Evolutionary conservation across 2,797 vertebrate genomes (phyloP).

Genomic region (Sarcophilus harrisii): DNA sequence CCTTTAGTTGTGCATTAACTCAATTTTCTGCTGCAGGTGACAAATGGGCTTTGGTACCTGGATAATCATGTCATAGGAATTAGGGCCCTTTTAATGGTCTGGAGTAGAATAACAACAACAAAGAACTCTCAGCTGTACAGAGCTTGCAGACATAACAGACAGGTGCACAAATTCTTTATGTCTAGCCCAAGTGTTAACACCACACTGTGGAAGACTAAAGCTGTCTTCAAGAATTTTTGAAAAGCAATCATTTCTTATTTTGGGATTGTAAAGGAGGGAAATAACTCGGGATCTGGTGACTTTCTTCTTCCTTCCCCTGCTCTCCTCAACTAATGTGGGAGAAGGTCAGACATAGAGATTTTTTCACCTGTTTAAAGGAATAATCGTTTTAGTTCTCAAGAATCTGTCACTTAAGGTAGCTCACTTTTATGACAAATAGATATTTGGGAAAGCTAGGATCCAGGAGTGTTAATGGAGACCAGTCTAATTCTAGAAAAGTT

Average conservation of each 20-base stretch:
- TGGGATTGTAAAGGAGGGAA: constrained; percentile 75
- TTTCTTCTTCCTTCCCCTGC: not conserved
- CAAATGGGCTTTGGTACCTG: constrained; percentile 94
- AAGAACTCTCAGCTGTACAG: constrained; percentile 81
- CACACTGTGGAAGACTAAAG: constrained; percentile 80
- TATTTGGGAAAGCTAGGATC: constrained; percentile 32
- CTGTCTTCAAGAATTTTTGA: constrained; percentile 84
- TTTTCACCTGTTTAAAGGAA: constrained; percentile 52
- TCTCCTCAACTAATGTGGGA: not conserved
- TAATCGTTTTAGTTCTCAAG: constrained; percentile 10
- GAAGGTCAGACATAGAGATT: not conserved
- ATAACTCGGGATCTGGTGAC: constrained; percentile 54
- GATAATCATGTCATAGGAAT: constrained; percentile 95
- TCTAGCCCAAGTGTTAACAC: constrained; percentile 84
- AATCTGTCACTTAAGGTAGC: not conserved
- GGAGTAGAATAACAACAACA: constrained; percentile 89
- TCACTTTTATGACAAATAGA: not conserved
- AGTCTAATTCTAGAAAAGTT: constrained; percentile 65
- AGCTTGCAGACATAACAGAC: constrained; percentile 80
- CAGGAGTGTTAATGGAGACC: constrained; percentile 57
- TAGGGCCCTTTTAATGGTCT: constrained; percentile 92
- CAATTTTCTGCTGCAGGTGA: constrained; percentile 97
- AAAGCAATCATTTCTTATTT: constrained; percentile 84
- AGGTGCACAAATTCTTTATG: constrained; percentile 85
- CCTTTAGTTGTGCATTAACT: constrained; percentile 99